Evolutionary conservation across 2,797 vertebrate species (phyloP).

Genomic region (Otus scops): DNA sequence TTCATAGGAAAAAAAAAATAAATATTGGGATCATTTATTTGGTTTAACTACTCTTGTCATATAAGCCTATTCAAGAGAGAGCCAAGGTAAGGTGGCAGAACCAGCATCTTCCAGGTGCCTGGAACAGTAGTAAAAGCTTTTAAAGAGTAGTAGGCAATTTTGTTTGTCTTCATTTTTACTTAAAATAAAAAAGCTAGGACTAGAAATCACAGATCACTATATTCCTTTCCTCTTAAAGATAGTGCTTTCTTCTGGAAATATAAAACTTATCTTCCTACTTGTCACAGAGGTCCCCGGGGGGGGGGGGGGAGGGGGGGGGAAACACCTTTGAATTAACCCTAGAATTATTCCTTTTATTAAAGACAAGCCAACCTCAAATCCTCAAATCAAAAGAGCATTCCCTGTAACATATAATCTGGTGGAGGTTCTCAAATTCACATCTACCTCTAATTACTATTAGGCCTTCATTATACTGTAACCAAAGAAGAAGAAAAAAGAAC

Average conservation of each 20-base stretch:
- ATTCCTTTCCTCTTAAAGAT: neutral
- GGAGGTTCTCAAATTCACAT: neutral
- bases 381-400: neutral
- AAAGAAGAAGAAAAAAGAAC: accelerated
- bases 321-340: neutral
- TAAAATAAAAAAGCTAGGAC: neutral
- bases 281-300: neutral
- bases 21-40: neutral
- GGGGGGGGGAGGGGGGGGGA: too few species aligned
- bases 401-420: neutral
- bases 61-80: neutral
- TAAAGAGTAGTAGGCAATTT: neutral
- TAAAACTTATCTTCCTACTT: neutral
- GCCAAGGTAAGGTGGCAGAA: neutral
- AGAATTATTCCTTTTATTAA: neutral
- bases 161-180: neutral
- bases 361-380: neutral
- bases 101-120: neutral
- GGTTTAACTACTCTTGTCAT: neutral
- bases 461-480: neutral
- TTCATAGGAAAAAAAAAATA: neutral
- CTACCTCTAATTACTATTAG: neutral
- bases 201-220: neutral
- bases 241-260: neutral
- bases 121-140: neutral